phyloP scores from a whole-genome alignment of 92 coral and sea anemone species.

The Galaxea fascicularis region DNA sequence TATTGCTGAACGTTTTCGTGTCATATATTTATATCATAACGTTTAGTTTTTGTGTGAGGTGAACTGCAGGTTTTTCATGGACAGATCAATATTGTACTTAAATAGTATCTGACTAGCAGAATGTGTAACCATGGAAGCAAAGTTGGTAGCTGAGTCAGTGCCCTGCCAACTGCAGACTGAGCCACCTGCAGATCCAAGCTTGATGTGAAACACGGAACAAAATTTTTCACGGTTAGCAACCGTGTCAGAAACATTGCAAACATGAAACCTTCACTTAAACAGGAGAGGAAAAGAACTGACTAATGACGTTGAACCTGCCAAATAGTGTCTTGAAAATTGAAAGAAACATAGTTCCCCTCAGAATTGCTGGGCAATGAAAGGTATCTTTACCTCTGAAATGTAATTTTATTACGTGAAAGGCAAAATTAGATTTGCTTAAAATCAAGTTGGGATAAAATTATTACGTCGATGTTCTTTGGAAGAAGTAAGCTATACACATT shows the following conservation, averaged over 20 bases:
- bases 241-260: too few relatives aligned
- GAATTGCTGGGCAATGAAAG: background rate
- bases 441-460: background rate
- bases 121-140: conserved; percentile 7
- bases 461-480: too few relatives aligned
- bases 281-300: background rate
- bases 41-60: background rate
- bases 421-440: background rate
- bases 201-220: background rate
- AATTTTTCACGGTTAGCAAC: too few relatives aligned
- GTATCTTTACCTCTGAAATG: background rate
- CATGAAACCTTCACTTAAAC: background rate
- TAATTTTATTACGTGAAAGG: background rate
- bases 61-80: background rate
- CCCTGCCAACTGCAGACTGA: too few relatives aligned
- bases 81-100: background rate
- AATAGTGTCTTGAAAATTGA: background rate
- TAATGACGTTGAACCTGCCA: too few relatives aligned
- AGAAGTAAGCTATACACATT: too few relatives aligned
- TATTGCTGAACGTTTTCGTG: too few relatives aligned
- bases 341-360: background rate
- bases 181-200: background rate
- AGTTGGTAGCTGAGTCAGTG: background rate
- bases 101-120: background rate
- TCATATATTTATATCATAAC: too few relatives aligned